Base-by-base conservation (phyloP, 1,140 invertebrate genomes). In the Drosophila ficusphila region DNA sequence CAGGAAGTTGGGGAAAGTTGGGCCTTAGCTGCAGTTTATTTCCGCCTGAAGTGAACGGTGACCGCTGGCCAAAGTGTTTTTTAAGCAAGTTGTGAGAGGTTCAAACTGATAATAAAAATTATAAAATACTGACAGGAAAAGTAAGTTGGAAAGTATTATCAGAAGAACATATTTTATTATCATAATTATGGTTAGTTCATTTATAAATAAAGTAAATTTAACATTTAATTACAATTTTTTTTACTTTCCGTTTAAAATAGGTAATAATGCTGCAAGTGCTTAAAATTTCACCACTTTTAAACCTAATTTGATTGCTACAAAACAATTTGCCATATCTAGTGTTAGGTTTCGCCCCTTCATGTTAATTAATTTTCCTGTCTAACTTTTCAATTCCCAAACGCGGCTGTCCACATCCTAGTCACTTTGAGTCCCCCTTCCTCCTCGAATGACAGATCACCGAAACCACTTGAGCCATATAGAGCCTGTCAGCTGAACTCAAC, bases 401-500 rank as follows among this genome's bases (percentile, higher is more conserved):
- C 54, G 60, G 60, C 23, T 61, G 60, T 61, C 67, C 68, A 49
- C 64, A 71, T 57, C 64, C 65, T 47, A 41, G 51, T 49, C 67
- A n/a, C 53, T 49, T 49, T 57, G 9, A 39, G 62, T 27, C 12
- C 14, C 38, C 29, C 64, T 14, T 12, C n/a, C 18, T 12, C n/a
- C 23, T 46, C 12, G 18, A 23, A 70, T 52, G 19, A 72, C 16
- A 61, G 44, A 70, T 71, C 29, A 47, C 33, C 38, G 25, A 46
- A 52, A 29, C 14, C 46, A 72, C 39, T 25, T 56, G 54, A 79
- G 48, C 76, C 70, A 64, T 70, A 34, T 38, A 71, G 44, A 39
- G 62, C 58, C 79, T 44, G 57, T 67, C 60, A 27, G 33, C 52
- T 52, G 56, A 81, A 75, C 57, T 75, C 52, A 62, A 64, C 61